phyloP scores from a whole-genome alignment of 2,797 vertebrate genomes.

The Darevskia nairensis region DNA sequence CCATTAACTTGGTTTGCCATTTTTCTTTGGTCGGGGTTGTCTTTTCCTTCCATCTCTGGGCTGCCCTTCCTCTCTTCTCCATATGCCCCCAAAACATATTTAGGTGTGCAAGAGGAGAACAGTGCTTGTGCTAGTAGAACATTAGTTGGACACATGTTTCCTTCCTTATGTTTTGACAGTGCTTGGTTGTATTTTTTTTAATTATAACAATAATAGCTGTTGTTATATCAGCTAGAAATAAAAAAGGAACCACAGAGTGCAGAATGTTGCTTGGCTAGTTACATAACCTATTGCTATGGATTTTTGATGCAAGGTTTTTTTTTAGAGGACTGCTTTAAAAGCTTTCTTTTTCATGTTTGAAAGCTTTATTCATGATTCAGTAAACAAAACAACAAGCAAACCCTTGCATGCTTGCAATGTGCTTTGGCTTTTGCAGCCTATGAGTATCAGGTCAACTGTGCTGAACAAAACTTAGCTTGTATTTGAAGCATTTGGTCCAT shows the following conservation, averaged over 20 bases:
- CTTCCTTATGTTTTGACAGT: background rate
- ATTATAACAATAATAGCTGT: background rate
- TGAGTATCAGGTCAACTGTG: slow-evolving; percentile 55
- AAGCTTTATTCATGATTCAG: slow-evolving; percentile 41
- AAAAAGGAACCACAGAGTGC: background rate
- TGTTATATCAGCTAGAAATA: too few species aligned
- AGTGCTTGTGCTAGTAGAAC: too few species aligned
- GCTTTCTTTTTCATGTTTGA: slow-evolving; percentile 38
- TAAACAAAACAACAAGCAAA: background rate
- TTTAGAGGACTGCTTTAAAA: slow-evolving; percentile 39
- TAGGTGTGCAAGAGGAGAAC: too few species aligned
- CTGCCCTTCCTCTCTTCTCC: background rate
- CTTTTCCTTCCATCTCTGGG: background rate
- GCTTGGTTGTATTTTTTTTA: background rate
- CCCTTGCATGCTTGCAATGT: slow-evolving; percentile 40
- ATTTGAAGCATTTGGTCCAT: slow-evolving; percentile 64
- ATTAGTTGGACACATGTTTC: too few species aligned
- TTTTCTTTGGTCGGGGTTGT: background rate
- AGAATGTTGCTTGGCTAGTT: background rate
- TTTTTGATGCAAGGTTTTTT: slow-evolving; percentile 28
- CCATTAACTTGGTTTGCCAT: too few species aligned
- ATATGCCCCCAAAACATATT: background rate
- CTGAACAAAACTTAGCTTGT: slow-evolving; percentile 56
- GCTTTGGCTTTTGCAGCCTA: slow-evolving; percentile 53
- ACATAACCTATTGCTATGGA: slow-evolving; percentile 18